Evolutionary conservation across 2,888 invertebrate genomes (phyloP).

Genomic region (Augiades crinisus): DNA sequence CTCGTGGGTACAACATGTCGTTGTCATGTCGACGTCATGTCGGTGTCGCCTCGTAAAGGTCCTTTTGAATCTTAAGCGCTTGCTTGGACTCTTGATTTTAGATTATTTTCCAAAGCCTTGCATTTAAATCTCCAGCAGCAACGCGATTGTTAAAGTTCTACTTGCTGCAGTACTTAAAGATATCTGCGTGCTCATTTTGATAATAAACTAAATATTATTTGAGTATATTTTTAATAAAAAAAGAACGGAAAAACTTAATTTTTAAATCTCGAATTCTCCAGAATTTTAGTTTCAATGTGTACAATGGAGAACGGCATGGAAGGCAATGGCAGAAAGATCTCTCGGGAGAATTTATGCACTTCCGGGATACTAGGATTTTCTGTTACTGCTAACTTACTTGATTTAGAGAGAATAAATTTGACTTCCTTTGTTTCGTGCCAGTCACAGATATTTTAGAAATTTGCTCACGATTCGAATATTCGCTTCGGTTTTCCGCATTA

Average conservation of each 20-base stretch:
- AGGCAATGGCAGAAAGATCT: slow-evolving; percentile 15
- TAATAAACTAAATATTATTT: no score
- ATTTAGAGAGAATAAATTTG: slow-evolving; percentile 4
- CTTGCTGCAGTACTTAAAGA: no score
- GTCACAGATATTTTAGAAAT: background rate
- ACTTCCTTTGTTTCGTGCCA: background rate
- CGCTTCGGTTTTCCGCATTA: no score
- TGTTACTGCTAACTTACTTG: slow-evolving; percentile 4
- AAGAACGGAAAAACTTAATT: background rate
- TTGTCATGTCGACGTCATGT: slow-evolving; percentile 48
- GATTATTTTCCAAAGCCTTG: no score
- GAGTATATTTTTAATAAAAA: background rate
- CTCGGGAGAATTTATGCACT: slow-evolving; percentile 10
- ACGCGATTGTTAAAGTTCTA: no score
- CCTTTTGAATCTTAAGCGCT: no score
- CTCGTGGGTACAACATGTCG: slow-evolving; percentile 58
- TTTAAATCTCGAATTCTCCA: background rate
- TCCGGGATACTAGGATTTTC: slow-evolving; percentile 1
- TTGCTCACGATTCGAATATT: background rate
- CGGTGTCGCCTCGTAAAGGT: slow-evolving; percentile 38
- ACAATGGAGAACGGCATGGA: slow-evolving; percentile 12
- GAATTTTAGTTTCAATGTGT: background rate
- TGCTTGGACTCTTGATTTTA: no score
- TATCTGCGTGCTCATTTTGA: no score
- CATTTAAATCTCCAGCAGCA: no score